phyloP scores from a whole-genome alignment of 2,888 invertebrate genomes.

The Cryptus armator region DNA sequence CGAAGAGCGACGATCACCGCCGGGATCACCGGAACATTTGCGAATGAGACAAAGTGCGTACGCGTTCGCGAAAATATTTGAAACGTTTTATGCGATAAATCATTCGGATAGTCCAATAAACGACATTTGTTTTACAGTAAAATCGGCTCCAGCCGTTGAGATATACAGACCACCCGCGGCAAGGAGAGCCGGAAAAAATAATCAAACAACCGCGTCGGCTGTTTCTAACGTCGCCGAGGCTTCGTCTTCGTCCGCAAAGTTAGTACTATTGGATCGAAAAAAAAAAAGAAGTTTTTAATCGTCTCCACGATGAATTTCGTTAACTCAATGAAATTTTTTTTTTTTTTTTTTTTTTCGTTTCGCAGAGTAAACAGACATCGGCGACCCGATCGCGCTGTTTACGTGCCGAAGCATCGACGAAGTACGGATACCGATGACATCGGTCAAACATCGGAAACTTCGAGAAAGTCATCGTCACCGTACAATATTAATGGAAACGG shows the following conservation, averaged over 20 bases:
- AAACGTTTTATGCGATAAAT: background rate
- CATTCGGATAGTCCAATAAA: background rate
- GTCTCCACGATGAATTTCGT: background rate
- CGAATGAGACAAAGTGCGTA: constrained; percentile 79
- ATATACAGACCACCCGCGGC: constrained; percentile 87
- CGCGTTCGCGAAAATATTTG: background rate
- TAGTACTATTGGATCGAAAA: constrained; percentile 12
- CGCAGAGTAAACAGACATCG: constrained; percentile 83
- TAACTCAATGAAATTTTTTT: background rate
- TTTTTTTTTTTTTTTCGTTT: constrained; percentile 42
- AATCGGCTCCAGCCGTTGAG: constrained; percentile 83
- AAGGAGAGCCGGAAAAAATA: constrained; percentile 77
- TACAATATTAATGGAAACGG: constrained; percentile 44
- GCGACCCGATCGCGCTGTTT: constrained; percentile 92
- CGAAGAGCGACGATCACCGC: constrained; percentile 78
- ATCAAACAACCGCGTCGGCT: constrained; percentile 32
- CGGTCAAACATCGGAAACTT: constrained; percentile 45
- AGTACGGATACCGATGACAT: constrained; percentile 79
- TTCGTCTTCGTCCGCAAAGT: constrained; percentile 62
- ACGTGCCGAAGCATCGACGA: constrained; percentile 91
- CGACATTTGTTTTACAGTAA: constrained; percentile 74
- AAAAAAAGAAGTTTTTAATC: background rate
- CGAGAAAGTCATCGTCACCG: constrained; percentile 46
- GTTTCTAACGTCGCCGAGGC: constrained; percentile 36
- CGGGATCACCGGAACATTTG: constrained; percentile 78